These are phyloP conservation scores for Macquaria australasica DNA, from an alignment of 2,113 vertebrate genomes.

Conservation along the genomic window DNA sequence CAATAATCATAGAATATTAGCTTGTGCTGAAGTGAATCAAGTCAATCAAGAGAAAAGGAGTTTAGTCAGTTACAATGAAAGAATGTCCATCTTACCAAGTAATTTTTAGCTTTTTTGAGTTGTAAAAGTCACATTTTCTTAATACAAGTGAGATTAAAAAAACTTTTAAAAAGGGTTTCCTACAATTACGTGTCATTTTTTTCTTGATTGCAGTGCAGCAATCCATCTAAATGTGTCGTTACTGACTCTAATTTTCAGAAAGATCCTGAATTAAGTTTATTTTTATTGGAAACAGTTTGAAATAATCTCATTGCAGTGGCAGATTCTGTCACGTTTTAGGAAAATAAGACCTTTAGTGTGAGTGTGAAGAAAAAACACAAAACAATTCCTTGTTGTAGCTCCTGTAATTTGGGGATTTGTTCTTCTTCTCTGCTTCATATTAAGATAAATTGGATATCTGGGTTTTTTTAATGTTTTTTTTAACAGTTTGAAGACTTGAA, in stretches of 20 bases:
- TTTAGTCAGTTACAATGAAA: background rate
- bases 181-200: background rate
- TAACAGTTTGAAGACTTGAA: background rate
- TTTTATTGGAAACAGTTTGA: background rate
- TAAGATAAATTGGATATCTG: background rate
- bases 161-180: background rate
- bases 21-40: too few species aligned
- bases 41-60: background rate
- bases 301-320: background rate
- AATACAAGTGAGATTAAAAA: background rate
- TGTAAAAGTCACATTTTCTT: background rate
- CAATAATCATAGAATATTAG: background rate
- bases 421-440: background rate
- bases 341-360: background rate
- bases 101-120: background rate
- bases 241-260: background rate
- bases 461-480: background rate
- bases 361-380: background rate
- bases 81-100: too few species aligned
- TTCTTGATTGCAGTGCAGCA: background rate
- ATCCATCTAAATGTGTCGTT: background rate
- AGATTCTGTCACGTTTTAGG: background rate
- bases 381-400: background rate
- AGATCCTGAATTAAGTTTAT: background rate
- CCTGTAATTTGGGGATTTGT: background rate